phyloP scores from a whole-genome alignment of 2,113 vertebrate species.

The Amazona vittata region DNA sequence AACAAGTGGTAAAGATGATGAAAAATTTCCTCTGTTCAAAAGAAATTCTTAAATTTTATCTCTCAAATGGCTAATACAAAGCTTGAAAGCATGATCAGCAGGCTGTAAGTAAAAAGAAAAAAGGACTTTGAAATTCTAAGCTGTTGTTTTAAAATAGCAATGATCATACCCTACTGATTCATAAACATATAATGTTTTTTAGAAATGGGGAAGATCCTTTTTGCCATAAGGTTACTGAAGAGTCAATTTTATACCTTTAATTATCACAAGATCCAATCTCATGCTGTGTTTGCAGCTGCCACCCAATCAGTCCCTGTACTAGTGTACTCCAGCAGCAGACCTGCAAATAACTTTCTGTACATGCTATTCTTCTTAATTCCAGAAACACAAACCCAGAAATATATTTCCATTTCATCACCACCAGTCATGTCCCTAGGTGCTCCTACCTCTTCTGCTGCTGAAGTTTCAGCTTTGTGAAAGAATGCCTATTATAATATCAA shows the following conservation, averaged over 20 bases:
- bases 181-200: not conserved
- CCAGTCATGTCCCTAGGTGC: not conserved
- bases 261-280: not conserved
- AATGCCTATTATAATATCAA: not conserved
- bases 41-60: not conserved
- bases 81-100: not conserved
- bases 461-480: not conserved
- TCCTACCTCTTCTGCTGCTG: not conserved
- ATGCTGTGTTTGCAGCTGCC: not conserved
- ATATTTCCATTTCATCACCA: not conserved
- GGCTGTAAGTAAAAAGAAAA: not conserved
- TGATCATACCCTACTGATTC: not conserved
- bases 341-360: rapidly evolving
- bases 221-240: not conserved
- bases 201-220: not conserved
- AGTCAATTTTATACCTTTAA: not conserved
- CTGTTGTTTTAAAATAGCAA: not conserved
- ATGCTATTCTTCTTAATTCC: not conserved
- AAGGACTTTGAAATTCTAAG: not conserved
- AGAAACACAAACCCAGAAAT: not conserved
- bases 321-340: not conserved
- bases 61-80: not conserved
- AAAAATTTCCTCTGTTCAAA: not conserved
- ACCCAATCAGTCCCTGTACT: rapidly evolving
- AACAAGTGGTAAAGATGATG: not conserved